phyloP scores from a whole-genome alignment of 2,113 vertebrate species.

The Calonectris borealis region DNA sequence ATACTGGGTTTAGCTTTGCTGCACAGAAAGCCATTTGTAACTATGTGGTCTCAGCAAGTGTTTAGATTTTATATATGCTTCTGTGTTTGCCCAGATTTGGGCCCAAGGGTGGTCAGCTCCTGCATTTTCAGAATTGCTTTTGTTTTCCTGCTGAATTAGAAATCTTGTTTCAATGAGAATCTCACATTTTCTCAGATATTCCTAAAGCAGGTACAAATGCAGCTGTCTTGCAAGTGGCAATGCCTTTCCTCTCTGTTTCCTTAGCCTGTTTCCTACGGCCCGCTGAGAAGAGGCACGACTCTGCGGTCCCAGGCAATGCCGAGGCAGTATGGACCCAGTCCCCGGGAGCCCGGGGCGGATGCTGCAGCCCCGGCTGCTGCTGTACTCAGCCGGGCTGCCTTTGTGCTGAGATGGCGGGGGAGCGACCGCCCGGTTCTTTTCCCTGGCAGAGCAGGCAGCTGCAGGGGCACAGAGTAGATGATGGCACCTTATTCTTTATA shows the following conservation, averaged over 20 bases:
- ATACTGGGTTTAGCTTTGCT: not conserved
- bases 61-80: not conserved
- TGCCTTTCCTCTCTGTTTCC: not conserved
- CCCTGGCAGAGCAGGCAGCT: not conserved
- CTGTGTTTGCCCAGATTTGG: not conserved
- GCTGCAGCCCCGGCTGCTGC: not conserved
- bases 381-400: not conserved
- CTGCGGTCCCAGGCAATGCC: not conserved
- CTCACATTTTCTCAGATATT: not conserved
- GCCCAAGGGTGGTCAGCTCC: not conserved
- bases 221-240: not conserved
- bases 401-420: not conserved
- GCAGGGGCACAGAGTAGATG: accelerated
- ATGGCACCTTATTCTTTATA: not conserved
- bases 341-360: accelerated
- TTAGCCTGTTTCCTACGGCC: accelerated
- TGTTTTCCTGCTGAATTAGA: not conserved
- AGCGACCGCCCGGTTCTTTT: not conserved
- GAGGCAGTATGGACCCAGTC: not conserved
- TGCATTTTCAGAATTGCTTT: not conserved
- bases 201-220: not conserved
- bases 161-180: not conserved
- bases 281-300: not conserved
- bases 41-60: not conserved
- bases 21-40: not conserved